Base-by-base conservation (phyloP, 2,113 vertebrate species). In the Lamprologus lemairii region DNA sequence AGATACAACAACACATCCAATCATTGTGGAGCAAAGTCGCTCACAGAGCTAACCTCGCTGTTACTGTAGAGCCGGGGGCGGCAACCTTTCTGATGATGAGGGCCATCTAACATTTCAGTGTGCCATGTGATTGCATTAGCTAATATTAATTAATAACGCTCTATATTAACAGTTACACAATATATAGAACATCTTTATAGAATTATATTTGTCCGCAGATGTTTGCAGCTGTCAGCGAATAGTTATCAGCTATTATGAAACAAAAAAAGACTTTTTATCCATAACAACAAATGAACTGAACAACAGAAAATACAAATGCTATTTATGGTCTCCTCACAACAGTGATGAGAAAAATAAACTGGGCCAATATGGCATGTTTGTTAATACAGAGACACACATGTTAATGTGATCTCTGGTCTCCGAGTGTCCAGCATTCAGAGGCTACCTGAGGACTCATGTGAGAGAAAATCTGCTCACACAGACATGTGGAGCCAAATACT, bases 401-500 rank as follows among this genome's bases (percentile, higher is more conserved):
- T 49, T 49, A 49, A 5, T 9, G 4, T 51, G 49, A 9, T 9
- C 8, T 51, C 17, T 3, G 49, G 49, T 19, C 47, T 51, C 0
- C 0, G 0, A 49, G 17, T 49, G 47, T 49, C 47, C 47, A 51
- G 17, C 19, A 2, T 53, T 53, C 49, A 53, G 19, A 53, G 9
- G 19, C 3, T 51, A 0, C 49, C 49, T 53, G 19, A 6, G 49
- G 49, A 3, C 9, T 1, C 3, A 0, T 10, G 49, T n/a, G 49
- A 6, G 49, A 53, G 19, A 53, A 53, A 1, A 5, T 2, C 19
- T n/a, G 49, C 19, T 53, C 49, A 53, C 49, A 51, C 9, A 53
- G 49, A 53, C 0, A n/a, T n/a, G 49, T n/a, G 0, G 49, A n/a
- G 49, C 49, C 0, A 19, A 51, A 19, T 0, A 2, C 49, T 51